Conservation (phyloP, 2,113 vertebrate species). For the Amphilophus citrinellus region DNA sequence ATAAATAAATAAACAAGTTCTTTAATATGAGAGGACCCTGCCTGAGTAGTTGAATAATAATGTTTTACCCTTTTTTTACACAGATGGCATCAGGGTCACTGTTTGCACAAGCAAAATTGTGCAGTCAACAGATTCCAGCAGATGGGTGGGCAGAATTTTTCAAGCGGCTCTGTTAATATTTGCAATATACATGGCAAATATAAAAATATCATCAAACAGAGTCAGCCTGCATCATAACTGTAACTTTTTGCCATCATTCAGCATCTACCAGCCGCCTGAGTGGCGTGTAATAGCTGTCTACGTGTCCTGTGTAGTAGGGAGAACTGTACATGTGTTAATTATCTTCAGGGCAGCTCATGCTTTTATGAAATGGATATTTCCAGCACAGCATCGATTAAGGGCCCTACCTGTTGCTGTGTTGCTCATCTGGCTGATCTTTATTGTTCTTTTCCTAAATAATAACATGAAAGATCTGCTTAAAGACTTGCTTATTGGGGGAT, state of each 20-base stretch:
- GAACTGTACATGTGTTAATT: constrained; percentile 66
- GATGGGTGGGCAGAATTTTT: constrained; percentile 26
- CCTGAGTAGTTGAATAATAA: not conserved
- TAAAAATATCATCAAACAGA: constrained; percentile 16
- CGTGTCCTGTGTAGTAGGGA: constrained; percentile 68
- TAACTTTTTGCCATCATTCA: constrained; percentile 43
- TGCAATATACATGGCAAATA: constrained; percentile 23
- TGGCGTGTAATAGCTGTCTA: constrained; percentile 52
- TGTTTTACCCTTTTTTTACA: not conserved
- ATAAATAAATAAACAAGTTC: not conserved
- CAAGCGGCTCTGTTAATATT: constrained; percentile 37
- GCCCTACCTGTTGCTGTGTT: constrained; percentile 46
- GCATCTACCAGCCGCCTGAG: constrained; percentile 32
- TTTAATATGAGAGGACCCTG: not conserved
- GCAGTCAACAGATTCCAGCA: not conserved
- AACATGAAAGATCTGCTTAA: constrained; percentile 47
- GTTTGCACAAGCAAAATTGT: not conserved
- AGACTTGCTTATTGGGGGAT: constrained; percentile 43
- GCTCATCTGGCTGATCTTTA: constrained; percentile 61
- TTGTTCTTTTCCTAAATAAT: constrained; percentile 37
- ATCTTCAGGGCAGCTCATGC: constrained; percentile 58
- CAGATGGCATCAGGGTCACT: not conserved
- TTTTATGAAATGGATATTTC: constrained; percentile 65
- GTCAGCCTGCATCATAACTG: not conserved
- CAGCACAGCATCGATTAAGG: constrained; percentile 50